These are phyloP conservation scores for Allobates femoralis DNA, from an alignment of 2,797 vertebrate genomes.

Conservation along the genomic window DNA sequence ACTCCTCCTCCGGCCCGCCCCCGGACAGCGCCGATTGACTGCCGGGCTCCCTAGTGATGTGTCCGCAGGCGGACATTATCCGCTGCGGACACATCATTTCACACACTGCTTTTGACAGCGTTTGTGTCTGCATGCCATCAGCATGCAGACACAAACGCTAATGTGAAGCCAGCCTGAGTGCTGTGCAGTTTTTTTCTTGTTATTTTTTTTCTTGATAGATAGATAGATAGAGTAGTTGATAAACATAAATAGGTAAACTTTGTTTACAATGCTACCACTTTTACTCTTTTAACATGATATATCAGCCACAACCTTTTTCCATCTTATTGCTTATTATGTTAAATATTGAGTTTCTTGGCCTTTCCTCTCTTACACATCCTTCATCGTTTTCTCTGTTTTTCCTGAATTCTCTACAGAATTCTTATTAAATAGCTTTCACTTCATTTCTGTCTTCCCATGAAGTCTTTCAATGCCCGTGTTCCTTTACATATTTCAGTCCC, in stretches of 20 bases:
- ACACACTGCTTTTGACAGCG: too few species aligned
- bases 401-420: constrained; percentile 6
- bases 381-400: constrained; percentile 13
- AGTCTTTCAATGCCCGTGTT: not conserved
- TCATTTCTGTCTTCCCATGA: constrained; percentile 20
- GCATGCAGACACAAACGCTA: too few species aligned
- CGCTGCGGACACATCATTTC: too few species aligned
- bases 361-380: constrained; percentile 13
- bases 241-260: not conserved
- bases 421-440: constrained; percentile 16
- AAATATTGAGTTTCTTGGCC: not conserved
- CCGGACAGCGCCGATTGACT: too few species aligned
- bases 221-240: not conserved
- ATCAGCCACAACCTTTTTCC: not conserved
- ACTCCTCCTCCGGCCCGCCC: too few species aligned
- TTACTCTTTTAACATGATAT: not conserved
- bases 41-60: too few species aligned
- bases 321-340: not conserved
- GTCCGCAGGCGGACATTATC: too few species aligned
- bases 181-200: too few species aligned
- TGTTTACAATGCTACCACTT: not conserved
- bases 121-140: too few species aligned
- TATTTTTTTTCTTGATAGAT: too few species aligned
- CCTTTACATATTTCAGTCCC: constrained; percentile 22
- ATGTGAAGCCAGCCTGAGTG: too few species aligned